Percentiles rank a stretch among this genome's conserved stretches.
Evolutionary conservation across 2,113 vertebrate genomes (phyloP).

Genomic region (Eulemur macaco): DNA sequence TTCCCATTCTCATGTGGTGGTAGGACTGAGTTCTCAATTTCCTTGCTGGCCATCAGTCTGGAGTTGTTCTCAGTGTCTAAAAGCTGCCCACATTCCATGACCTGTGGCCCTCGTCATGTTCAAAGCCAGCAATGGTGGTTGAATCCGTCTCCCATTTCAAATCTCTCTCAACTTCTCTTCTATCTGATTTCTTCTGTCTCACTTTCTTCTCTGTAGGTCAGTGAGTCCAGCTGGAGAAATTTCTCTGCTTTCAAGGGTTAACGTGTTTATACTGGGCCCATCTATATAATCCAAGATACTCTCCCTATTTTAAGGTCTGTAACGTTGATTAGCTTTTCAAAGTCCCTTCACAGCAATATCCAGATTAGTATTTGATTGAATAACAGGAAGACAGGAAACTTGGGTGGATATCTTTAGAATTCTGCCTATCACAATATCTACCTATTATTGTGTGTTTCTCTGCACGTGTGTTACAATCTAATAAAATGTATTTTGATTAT

Average conservation of each 20-base stretch:
- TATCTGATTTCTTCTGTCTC: not conserved
- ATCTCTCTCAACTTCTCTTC: not conserved
- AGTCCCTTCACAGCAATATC: not conserved
- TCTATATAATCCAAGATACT: not conserved
- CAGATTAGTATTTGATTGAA: not conserved
- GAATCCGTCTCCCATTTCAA: not conserved
- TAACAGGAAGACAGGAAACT: not conserved
- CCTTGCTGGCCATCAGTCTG: not conserved
- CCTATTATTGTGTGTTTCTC: not conserved
- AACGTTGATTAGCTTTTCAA: not conserved
- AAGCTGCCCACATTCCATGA: not conserved
- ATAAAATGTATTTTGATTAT: not conserved
- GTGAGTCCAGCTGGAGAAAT: not conserved
- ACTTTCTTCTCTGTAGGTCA: not conserved
- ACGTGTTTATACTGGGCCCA: not conserved
- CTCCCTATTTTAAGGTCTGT: not conserved
- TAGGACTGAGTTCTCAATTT: not conserved
- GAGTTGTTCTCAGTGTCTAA: not conserved
- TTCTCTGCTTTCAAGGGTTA: not conserved
- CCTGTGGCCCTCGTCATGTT: not conserved
- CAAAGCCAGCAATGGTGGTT: not conserved
- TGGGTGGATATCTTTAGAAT: not conserved
- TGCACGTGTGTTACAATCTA: not conserved
- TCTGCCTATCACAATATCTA: not conserved
- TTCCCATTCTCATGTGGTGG: not conserved